Evolutionary conservation across 2,888 invertebrate genomes (phyloP).

Genomic region (Didymodactylos carnosus): DNA sequence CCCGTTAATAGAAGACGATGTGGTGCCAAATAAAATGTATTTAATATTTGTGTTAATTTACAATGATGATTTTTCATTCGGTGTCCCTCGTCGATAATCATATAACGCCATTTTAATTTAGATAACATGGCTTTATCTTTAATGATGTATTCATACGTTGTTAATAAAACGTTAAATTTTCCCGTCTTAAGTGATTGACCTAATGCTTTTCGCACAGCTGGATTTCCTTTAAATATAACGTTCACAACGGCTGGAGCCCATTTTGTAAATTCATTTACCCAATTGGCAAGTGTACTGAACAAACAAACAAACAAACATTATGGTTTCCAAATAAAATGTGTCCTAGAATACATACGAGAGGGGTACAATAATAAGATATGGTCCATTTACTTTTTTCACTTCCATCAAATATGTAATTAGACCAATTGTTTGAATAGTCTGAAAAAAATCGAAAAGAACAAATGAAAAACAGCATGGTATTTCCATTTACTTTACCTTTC

Average conservation of each 20-base stretch:
- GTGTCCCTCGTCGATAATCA: constrained; percentile 99
- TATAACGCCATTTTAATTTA: constrained; percentile 89
- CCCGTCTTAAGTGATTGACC: constrained; percentile 38
- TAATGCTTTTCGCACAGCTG: constrained; percentile 40
- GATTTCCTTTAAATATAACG: constrained; percentile 53
- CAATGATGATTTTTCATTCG: constrained; percentile 99
- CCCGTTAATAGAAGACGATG: constrained; percentile 84
- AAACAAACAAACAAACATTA: constrained; percentile 96
- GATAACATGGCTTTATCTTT: constrained; percentile 87
- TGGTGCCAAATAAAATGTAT: constrained; percentile 86
- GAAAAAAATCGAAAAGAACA: too few species aligned
- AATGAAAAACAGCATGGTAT: too few species aligned
- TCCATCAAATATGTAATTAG: constrained; percentile 93
- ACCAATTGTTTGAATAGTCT: constrained; percentile 64
- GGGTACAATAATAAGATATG: constrained; percentile 91
- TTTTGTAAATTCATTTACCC: constrained; percentile 94
- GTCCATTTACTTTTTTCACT: constrained; percentile 86
- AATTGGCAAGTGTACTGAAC: constrained; percentile 76
- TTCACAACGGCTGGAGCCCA: constrained; percentile 83
- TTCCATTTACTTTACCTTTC: constrained; percentile 56
- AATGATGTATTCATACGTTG: constrained; percentile 96
- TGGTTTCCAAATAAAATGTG: constrained; percentile 45
- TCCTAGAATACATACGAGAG: constrained; percentile 33
- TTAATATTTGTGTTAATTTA: constrained; percentile 83
- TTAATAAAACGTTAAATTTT: constrained; percentile 89